phyloP scores from a whole-genome alignment of 2,113 vertebrate genomes.

The Platysternon megacephalum region DNA sequence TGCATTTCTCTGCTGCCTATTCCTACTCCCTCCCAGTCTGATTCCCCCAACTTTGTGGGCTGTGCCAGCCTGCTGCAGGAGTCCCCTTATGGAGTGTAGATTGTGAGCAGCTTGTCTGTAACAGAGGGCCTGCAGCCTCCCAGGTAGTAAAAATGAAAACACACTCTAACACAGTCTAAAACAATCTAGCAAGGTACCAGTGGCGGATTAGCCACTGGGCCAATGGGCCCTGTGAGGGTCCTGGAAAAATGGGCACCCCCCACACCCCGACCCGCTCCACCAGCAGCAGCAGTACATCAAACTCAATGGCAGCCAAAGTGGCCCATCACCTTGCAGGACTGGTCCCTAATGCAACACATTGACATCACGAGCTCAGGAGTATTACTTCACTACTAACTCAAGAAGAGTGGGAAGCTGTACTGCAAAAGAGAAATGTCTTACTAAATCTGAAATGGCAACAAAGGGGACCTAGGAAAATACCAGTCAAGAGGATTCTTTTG shows the following conservation, averaged over 20 bases:
- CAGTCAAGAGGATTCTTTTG: background rate
- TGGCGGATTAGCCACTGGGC: no score
- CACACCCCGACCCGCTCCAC: no score
- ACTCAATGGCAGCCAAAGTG: accelerated
- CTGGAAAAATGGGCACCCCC: no score
- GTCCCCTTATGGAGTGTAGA: background rate
- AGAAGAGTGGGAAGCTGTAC: slow-evolving; percentile 39
- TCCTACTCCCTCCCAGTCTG: background rate
- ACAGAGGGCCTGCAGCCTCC: accelerated
- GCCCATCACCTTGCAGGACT: background rate
- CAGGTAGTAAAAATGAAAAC: background rate
- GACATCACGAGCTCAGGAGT: background rate
- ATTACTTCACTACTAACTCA: slow-evolving; percentile 46
- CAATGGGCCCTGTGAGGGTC: no score
- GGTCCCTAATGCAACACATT: background rate
- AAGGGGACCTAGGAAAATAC: background rate
- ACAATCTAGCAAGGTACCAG: no score
- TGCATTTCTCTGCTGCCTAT: background rate
- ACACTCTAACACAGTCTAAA: no score
- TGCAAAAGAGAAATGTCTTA: background rate
- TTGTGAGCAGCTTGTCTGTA: background rate
- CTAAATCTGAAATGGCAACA: background rate
- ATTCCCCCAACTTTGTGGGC: background rate
- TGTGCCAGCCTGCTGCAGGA: accelerated
- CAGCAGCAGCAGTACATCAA: background rate